Evolutionary conservation across 2,113 vertebrate genomes (phyloP).

Genomic region (Hyaena hyaena): DNA sequence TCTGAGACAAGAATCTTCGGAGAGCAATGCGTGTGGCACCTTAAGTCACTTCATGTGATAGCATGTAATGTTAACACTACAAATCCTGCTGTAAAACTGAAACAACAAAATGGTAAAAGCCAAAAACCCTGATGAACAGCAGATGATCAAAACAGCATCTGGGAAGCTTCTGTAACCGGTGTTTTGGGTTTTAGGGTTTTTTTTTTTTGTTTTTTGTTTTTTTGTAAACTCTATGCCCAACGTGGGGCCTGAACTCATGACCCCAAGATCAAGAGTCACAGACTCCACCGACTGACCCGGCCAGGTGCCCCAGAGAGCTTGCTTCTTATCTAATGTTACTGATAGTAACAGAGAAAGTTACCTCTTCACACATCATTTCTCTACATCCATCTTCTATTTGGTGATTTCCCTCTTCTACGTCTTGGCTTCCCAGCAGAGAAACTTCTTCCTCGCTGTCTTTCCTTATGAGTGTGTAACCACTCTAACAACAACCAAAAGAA

Average conservation of each 20-base stretch:
- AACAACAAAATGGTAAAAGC: neutral
- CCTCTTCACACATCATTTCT: slow-evolving; percentile 90
- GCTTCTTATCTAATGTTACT: neutral
- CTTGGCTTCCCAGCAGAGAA: slow-evolving; percentile 89
- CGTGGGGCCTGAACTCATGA: neutral
- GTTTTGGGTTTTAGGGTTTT: neutral
- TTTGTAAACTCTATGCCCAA: neutral
- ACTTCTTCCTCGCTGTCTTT: slow-evolving; percentile 96
- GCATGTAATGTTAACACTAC: accelerated
- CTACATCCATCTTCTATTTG: slow-evolving; percentile 85
- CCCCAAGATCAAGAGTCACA: neutral
- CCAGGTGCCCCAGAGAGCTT: neutral
- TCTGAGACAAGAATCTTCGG: neutral
- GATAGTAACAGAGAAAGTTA: slow-evolving; percentile 59
- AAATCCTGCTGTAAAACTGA: neutral
- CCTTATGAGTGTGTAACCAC: slow-evolving; percentile 94
- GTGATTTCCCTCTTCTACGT: slow-evolving; percentile 92
- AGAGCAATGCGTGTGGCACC: neutral
- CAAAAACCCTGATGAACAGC: neutral
- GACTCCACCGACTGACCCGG: neutral
- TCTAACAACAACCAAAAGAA: slow-evolving; percentile 81
- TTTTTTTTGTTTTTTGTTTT: neutral
- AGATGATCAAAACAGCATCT: neutral
- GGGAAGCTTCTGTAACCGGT: neutral
- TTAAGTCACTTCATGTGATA: neutral